These are phyloP conservation scores for Chrysolina oricalcia DNA, from an alignment of 2,888 invertebrate genomes.

Conservation along the genomic window DNA sequence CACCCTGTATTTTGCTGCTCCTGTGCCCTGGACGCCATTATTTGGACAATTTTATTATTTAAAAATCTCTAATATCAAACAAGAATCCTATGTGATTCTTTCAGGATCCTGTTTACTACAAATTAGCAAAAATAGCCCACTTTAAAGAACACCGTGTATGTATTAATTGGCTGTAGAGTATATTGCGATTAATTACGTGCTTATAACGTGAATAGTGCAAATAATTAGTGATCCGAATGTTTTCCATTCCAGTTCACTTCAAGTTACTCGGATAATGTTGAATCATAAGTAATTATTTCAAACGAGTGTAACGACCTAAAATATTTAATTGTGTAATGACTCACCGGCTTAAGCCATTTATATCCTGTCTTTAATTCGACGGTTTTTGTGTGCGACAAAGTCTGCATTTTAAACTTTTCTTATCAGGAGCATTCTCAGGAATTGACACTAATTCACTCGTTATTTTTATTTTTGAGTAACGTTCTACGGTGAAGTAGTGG, in stretches of 20 bases:
- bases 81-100: too few species aligned
- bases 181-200: neutral
- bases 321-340: constrained; percentile 36
- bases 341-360: constrained; percentile 30
- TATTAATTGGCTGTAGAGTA: neutral
- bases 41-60: too few species aligned
- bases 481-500: too few species aligned
- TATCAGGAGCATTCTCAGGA: neutral
- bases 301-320: constrained; percentile 39
- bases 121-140: too few species aligned
- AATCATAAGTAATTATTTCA: constrained; percentile 24
- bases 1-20: too few species aligned
- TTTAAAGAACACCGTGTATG: too few species aligned
- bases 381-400: constrained; percentile 28
- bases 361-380: constrained; percentile 38
- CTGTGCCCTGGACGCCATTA: too few species aligned
- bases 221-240: constrained; percentile 26
- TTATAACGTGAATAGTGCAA: neutral
- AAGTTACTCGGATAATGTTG: constrained; percentile 17
- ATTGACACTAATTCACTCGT: neutral
- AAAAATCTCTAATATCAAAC: too few species aligned
- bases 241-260: constrained; percentile 29
- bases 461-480: too few species aligned
- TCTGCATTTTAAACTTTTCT: constrained; percentile 29
- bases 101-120: too few species aligned